Percentiles rank a stretch among this genome's conserved stretches.
Evolutionary conservation across 2,888 invertebrate species (phyloP).

Genomic region (Thera obeliscata): DNA sequence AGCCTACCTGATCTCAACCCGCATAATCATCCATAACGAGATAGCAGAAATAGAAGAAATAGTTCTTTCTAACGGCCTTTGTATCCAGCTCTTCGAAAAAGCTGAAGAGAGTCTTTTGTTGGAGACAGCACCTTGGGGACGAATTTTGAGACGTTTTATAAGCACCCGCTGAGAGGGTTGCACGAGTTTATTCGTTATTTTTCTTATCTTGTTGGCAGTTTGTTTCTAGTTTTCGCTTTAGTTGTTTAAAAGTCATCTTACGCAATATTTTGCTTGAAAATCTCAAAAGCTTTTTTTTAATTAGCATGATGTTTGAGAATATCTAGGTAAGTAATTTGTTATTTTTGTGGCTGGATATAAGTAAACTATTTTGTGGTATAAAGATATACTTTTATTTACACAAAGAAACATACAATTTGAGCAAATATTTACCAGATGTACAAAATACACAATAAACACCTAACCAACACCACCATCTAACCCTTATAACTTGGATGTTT

Average conservation of each 20-base stretch:
- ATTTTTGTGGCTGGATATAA: too few species aligned
- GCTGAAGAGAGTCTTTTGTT: constrained; percentile 51
- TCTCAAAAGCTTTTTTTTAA: too few species aligned
- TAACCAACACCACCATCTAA: too few species aligned
- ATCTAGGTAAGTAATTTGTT: too few species aligned
- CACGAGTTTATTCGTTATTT: constrained; percentile 22
- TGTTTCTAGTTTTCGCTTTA: constrained; percentile 15
- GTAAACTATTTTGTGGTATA: too few species aligned
- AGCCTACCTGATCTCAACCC: constrained; percentile 22
- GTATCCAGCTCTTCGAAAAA: constrained; percentile 47
- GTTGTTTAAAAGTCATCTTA: not conserved
- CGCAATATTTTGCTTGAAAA: too few species aligned
- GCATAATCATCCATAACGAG: constrained; percentile 46
- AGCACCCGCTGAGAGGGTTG: constrained; percentile 34
- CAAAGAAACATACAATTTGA: too few species aligned
- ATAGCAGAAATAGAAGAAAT: constrained; percentile 41
- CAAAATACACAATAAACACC: too few species aligned
- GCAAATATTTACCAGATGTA: too few species aligned
- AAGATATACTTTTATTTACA: too few species aligned
- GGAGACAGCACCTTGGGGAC: constrained; percentile 38
- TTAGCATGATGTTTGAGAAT: too few species aligned
- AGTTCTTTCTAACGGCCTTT: constrained; percentile 48
- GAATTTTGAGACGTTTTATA: constrained; percentile 48
- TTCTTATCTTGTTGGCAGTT: constrained; percentile 26
- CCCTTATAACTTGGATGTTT: too few species aligned